Evolutionary conservation across 2,888 invertebrate species (phyloP).

Genomic region (Thelaira solivaga): DNA sequence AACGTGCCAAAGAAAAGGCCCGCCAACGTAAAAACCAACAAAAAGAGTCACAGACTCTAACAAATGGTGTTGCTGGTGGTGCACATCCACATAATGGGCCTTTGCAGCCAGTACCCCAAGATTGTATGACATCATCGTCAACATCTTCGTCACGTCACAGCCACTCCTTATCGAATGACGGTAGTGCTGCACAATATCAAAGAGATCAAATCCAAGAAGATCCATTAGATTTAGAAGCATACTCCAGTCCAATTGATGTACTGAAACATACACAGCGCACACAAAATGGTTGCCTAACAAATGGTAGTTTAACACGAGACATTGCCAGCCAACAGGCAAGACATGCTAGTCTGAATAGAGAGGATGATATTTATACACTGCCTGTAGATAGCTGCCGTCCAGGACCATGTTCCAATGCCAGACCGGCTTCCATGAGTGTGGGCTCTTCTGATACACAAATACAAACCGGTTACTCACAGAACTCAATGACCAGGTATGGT

Average conservation of each 20-base stretch:
- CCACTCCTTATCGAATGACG: conserved; percentile 31
- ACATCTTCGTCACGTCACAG: conserved; percentile 52
- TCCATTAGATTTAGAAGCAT: conserved; percentile 75
- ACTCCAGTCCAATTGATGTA: conserved; percentile 80
- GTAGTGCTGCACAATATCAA: conserved; percentile 33
- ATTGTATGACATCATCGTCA: conserved; percentile 68
- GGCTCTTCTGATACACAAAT: conserved; percentile 66
- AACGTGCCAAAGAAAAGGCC: conserved; percentile 84
- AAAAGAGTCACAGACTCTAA: conserved; percentile 67
- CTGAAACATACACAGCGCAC: conserved; percentile 74
- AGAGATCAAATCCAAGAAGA: conserved; percentile 62
- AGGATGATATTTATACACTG: conserved; percentile 76
- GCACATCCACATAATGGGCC: conserved; percentile 73
- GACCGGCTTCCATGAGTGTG: conserved; percentile 70
- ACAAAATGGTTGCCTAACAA: conserved; percentile 69
- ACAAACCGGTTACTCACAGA: conserved; percentile 64
- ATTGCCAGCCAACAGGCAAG: conserved; percentile 59
- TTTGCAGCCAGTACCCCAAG: conserved; percentile 72
- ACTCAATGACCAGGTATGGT: conserved; percentile 72
- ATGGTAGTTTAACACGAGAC: conserved; percentile 71
- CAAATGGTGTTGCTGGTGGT: conserved; percentile 63
- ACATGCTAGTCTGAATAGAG: conserved; percentile 67
- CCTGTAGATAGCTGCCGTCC: conserved; percentile 74
- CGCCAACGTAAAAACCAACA: conserved; percentile 80
- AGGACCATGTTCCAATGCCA: conserved; percentile 60